These are phyloP conservation scores for Chironomus tentans DNA, from an alignment of 2,888 invertebrate genomes.

Conservation along the genomic window DNA sequence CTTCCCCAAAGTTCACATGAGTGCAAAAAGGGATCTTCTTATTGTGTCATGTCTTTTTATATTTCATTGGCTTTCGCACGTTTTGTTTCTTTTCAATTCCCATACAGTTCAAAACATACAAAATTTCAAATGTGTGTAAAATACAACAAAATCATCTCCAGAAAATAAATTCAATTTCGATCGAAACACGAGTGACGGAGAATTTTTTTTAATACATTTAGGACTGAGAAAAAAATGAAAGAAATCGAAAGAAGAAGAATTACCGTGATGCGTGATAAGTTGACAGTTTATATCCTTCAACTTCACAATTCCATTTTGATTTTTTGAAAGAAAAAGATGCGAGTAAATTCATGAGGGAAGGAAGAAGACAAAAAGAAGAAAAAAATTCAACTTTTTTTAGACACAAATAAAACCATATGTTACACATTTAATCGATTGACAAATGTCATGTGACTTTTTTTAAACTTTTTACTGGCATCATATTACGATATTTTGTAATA, in stretches of 20 bases:
- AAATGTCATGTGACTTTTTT: slow-evolving; percentile 22
- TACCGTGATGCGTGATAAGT: slow-evolving; percentile 23
- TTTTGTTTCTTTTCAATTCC: no score
- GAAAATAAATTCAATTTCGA: not conserved
- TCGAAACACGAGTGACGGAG: not conserved
- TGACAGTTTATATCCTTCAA: slow-evolving; percentile 23
- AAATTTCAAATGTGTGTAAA: not conserved
- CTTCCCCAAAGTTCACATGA: no score
- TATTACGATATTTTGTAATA: not conserved
- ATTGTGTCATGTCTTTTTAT: no score
- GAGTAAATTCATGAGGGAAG: not conserved
- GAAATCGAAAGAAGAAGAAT: not conserved
- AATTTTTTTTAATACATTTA: not conserved
- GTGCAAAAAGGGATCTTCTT: no score
- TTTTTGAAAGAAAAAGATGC: not conserved
- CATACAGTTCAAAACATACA: not conserved
- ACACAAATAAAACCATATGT: slow-evolving; percentile 11
- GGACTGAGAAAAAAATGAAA: not conserved
- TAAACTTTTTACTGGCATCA: not conserved
- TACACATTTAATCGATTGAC: slow-evolving; percentile 24
- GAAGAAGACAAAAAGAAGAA: not conserved
- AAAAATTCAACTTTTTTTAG: not conserved
- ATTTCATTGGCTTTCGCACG: no score
- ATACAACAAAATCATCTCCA: no score
- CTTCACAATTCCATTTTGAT: not conserved